Conservation (phyloP, 2,113 vertebrate species). For the Tretioscincus oriximinensis region DNA sequence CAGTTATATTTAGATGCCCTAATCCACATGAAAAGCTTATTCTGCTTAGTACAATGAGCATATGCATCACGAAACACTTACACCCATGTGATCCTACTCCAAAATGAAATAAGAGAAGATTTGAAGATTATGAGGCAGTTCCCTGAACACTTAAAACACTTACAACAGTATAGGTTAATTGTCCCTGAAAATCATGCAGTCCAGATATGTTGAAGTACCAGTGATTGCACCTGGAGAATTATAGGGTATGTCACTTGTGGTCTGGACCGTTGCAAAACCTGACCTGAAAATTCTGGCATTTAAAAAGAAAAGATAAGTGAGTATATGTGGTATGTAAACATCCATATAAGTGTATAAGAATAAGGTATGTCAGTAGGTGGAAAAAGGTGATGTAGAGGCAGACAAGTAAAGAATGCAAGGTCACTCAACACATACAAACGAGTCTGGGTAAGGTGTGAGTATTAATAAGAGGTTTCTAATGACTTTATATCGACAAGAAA, state of each 20-base stretch:
- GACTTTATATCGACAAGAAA: neutral
- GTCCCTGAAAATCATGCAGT: conserved; percentile 3
- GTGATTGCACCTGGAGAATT: conserved; percentile 19
- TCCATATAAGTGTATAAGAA: too few relatives aligned
- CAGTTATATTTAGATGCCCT: conserved; percentile 6
- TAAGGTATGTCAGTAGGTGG: neutral
- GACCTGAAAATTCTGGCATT: neutral
- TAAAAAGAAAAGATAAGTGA: neutral
- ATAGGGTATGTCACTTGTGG: conserved; percentile 18
- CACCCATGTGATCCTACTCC: conserved; percentile 12
- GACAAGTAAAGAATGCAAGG: neutral
- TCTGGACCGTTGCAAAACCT: neutral
- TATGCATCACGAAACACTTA: conserved; percentile 6
- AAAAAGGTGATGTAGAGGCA: neutral
- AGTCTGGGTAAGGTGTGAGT: neutral
- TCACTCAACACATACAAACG: neutral
- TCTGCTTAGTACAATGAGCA: conserved; percentile 1
- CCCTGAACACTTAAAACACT: conserved; percentile 15
- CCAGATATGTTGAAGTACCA: conserved; percentile 9
- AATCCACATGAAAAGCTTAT: conserved; percentile 18
- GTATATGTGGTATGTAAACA: neutral
- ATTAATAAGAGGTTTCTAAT: too few relatives aligned
- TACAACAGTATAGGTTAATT: conserved; percentile 25
- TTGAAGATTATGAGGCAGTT: conserved; percentile 32
- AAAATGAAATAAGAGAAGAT: conserved; percentile 29